phyloP scores from a whole-genome alignment of 2,888 invertebrate species.

The Callosobruchus maculatus region DNA sequence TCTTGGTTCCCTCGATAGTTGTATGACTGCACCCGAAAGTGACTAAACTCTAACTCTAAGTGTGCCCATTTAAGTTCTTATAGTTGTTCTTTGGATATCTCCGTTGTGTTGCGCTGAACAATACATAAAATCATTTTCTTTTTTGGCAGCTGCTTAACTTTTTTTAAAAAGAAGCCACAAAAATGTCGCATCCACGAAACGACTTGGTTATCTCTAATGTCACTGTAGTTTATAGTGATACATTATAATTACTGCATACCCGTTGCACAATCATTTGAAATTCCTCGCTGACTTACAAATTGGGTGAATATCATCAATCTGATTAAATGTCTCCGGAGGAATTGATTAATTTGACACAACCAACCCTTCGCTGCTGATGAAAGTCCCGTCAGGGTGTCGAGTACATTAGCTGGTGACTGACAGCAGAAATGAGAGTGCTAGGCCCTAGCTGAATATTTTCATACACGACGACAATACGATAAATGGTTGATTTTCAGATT shows the following conservation, averaged over 20 bases:
- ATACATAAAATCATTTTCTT: too few relatives aligned
- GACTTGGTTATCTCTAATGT: too few relatives aligned
- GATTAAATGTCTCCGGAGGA: neutral
- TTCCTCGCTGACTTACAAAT: neutral
- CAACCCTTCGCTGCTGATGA: neutral
- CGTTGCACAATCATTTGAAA: neutral
- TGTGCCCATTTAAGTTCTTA: too few relatives aligned
- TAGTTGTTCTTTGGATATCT: too few relatives aligned
- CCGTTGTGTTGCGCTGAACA: too few relatives aligned
- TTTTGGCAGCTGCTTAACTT: too few relatives aligned
- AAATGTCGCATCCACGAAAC: too few relatives aligned
- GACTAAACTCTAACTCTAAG: too few relatives aligned
- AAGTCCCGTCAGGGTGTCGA: neutral
- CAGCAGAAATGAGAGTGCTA: neutral
- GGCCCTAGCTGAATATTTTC: neutral
- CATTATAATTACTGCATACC: neutral
- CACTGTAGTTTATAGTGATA: neutral
- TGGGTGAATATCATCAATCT: neutral
- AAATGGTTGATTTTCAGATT: neutral
- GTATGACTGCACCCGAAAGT: too few relatives aligned
- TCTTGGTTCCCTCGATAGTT: too few relatives aligned
- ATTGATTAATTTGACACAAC: neutral
- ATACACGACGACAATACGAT: neutral
- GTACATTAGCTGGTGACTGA: neutral
- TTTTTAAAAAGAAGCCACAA: too few relatives aligned